Evolutionary conservation across 1,140 invertebrate species (phyloP), one percentile per base, ranked within the genome.

Genomic region (Prorops nasuta): DNA sequence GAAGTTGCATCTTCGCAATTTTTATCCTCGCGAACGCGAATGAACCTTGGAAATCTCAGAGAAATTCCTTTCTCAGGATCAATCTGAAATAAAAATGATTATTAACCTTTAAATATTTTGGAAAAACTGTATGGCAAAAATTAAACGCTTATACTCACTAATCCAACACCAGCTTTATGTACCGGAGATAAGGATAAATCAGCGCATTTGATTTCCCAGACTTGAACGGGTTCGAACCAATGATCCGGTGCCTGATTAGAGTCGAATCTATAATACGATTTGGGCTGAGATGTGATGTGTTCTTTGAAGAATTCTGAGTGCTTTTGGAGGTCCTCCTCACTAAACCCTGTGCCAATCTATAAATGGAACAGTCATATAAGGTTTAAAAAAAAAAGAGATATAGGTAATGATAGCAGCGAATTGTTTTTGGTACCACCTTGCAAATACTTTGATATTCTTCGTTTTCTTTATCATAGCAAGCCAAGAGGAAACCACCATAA

Each of bases 161-260:
- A 85, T 53, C 96, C 96, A 28, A 85, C 72, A 3, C 88, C 96
- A 44, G 97, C 97, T 67, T 80, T 84, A 71, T 99, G 95, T 32
- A 94, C 86, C 12, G 98, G 96, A 10, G 96, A 98, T 18, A 99
- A 82, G 6, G 95, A 98, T 17, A 99, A 82, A 83, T 99, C 98
- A 0, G 97, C 98, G 75, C 94, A 98, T 77, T 98, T 98, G 7
- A 99, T 85, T 81, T 99, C 98, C 96, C 96, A 98, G 10, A 99
- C 92, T 74, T 92, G 86, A 4, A 86, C 84, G 3, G 93, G 80
- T 58, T 94, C 90, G 75, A 99, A 96, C 96, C 97, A 99, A 67
- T 89, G 90, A 79, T 99, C 96, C 8, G 97, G 94, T 58, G 87
- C 83, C 43, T 89, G 79, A 20, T 80, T 79, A 3, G 72, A 60